Percentiles rank a stretch among this genome's conserved stretches.
Conservation (phyloP, 2,888 invertebrate species). For the Temnothorax unifasciatus region DNA sequence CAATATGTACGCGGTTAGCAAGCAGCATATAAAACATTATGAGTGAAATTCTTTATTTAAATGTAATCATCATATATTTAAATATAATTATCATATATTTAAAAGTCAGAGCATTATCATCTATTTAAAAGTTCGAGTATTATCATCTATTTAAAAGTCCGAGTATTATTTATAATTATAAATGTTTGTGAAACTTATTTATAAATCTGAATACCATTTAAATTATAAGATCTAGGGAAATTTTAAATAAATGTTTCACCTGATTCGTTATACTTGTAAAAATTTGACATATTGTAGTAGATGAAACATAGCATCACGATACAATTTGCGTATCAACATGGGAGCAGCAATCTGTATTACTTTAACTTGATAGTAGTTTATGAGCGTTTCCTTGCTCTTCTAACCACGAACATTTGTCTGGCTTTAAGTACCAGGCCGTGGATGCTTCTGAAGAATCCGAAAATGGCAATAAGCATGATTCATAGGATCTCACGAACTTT, state of each 20-base stretch:
- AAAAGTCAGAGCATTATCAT: not conserved
- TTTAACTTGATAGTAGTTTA: constrained; percentile 25
- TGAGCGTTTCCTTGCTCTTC: not conserved
- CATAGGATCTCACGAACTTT: constrained; percentile 13
- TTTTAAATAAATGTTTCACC: not conserved
- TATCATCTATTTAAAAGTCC: not conserved
- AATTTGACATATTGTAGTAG: not conserved
- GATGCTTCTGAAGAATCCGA: constrained; percentile 20
- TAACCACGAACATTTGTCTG: constrained; percentile 10
- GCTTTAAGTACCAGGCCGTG: not conserved
- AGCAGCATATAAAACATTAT: not conserved
- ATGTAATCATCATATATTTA: not conserved
- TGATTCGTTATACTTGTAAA: not conserved
- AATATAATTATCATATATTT: not conserved
- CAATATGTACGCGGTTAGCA: not conserved
- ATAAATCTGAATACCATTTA: not conserved
- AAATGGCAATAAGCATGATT: constrained; percentile 9
- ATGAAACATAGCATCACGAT: not conserved
- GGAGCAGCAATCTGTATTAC: not conserved
- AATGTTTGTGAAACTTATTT: not conserved
- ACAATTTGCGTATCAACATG: constrained; percentile 9
- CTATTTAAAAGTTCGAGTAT: not conserved
- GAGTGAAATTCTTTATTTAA: not conserved
- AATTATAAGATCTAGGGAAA: not conserved
- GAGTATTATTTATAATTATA: not conserved